Evolutionary conservation across 2,113 vertebrate species (phyloP).

Genomic region (Heterocephalus glaber): DNA sequence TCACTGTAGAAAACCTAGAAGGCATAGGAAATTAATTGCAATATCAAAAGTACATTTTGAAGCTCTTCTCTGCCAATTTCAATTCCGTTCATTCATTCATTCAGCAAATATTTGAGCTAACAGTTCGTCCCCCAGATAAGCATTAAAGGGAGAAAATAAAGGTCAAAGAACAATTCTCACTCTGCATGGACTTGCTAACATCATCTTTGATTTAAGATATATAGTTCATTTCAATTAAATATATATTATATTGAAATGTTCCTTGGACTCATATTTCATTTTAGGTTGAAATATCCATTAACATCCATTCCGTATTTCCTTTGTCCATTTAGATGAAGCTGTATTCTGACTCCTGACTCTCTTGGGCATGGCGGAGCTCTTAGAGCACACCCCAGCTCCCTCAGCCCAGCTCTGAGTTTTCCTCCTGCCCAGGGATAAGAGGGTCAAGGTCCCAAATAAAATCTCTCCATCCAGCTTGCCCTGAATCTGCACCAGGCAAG

Average conservation of each 20-base stretch:
- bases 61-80: not conserved
- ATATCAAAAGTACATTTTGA: not conserved
- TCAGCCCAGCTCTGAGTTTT: slow-evolving; percentile 1
- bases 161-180: not conserved
- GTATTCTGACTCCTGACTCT: slow-evolving; percentile 50
- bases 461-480: not conserved
- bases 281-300: slow-evolving; percentile 78
- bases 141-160: not conserved
- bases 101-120: slow-evolving; percentile 19
- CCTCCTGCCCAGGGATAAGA: slow-evolving; percentile 29
- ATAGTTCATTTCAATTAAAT: slow-evolving; percentile 78
- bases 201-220: slow-evolving; percentile 75
- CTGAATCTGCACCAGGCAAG: not conserved
- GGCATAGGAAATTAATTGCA: slow-evolving; percentile 19
- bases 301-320: slow-evolving; percentile 78
- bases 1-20: slow-evolving; percentile 20
- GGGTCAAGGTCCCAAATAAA: slow-evolving; percentile 5
- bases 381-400: slow-evolving; percentile 19
- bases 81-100: slow-evolving; percentile 5
- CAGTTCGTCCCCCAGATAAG: not conserved
- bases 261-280: slow-evolving; percentile 79
- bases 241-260: slow-evolving; percentile 75
- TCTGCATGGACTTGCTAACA: not conserved
- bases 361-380: slow-evolving; percentile 65
- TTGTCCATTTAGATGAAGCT: slow-evolving; percentile 73